Evolutionary conservation across 2,797 vertebrate genomes (phyloP), one percentile per base, ranked within the genome.

Genomic region (Syngnathus rostellatus): DNA sequence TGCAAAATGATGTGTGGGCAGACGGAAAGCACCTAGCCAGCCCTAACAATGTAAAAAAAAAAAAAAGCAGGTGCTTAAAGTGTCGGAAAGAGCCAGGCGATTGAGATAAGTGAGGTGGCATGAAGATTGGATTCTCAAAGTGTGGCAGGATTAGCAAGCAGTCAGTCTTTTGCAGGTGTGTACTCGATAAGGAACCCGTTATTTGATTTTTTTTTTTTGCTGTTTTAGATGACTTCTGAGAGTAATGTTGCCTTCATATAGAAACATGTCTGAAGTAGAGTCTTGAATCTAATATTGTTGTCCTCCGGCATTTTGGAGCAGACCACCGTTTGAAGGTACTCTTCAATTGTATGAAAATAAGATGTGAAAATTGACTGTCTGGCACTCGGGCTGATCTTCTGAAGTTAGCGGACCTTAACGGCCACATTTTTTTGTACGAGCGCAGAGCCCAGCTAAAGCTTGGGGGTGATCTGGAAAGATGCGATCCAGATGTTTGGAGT

Each of bases 401-500:
- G 76, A 83, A 87, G 80, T 83, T 79, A 81, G 64, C 65, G 72
- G 73, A 71, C 80, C 79, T 71, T 61, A 74, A 78, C 78, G 65
- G 46, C 75, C 86, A 87, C 90, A 83, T 83, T 91, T 84, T 85
- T 77, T 77, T 80, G 72, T 77, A 82, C 72, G 73, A 70, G 72
- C 69, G 66, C 64, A 67, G 74, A 79, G 74, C 71, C 62, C 62
- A 37, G 66, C 77, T 76, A 75, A 77, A 74, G 65, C 79, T 80
- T 79, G 73, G 75, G 66, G 71, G 74, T 81, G 79, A 79, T 60
- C 38, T 17, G 8, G 59, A 73, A 79, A 91, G 89, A 94, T 92
- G 76, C 76, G 88, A 94, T 94, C 88, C 94, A 94, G 89, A 92
- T 94, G 93, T 89, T 85, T 79, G 72, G 77, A 82, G 72, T 81